Percentiles rank a stretch among this genome's conserved stretches.
Conservation (phyloP, 2,888 invertebrate genomes). For the Cephus runcator region DNA sequence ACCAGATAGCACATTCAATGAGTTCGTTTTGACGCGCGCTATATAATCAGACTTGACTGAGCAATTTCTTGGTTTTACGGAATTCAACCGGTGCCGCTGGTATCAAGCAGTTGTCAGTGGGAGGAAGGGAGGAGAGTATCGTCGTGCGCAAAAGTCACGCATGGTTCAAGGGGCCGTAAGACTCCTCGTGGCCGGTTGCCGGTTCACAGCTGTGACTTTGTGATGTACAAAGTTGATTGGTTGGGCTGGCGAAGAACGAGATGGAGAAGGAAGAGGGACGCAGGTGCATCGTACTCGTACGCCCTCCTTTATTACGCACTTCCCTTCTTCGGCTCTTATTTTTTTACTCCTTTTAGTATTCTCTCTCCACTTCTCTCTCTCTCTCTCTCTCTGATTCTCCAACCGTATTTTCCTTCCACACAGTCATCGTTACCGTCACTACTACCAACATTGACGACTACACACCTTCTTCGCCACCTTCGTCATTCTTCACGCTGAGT, state of each 20-base stretch:
- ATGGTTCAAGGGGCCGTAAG: background rate
- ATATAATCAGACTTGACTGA: background rate
- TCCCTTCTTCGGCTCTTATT: constrained; percentile 14
- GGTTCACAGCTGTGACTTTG: constrained; percentile 20
- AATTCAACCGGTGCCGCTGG: background rate
- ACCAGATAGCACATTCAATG: background rate
- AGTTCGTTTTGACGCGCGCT: background rate
- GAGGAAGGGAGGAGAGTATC: background rate
- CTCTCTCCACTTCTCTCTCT: background rate
- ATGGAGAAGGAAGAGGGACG: constrained; percentile 14
- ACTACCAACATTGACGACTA: constrained; percentile 11
- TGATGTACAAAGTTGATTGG: constrained; percentile 5
- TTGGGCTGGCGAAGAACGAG: constrained; percentile 1
- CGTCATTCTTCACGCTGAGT: background rate
- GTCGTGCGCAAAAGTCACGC: background rate
- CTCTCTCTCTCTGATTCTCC: background rate
- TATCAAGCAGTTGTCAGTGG: background rate
- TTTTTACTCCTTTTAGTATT: constrained; percentile 16
- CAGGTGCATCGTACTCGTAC: constrained; percentile 57
- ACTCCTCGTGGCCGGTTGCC: constrained; percentile 1
- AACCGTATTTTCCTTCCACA: background rate
- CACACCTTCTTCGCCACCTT: constrained; percentile 12
- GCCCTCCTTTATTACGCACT: constrained; percentile 43
- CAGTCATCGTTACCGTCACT: background rate
- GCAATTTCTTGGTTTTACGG: constrained; percentile 7